These are phyloP conservation scores for Triops longicaudatus DNA, from an alignment of 1,140 invertebrate species.

Conservation along the genomic window DNA sequence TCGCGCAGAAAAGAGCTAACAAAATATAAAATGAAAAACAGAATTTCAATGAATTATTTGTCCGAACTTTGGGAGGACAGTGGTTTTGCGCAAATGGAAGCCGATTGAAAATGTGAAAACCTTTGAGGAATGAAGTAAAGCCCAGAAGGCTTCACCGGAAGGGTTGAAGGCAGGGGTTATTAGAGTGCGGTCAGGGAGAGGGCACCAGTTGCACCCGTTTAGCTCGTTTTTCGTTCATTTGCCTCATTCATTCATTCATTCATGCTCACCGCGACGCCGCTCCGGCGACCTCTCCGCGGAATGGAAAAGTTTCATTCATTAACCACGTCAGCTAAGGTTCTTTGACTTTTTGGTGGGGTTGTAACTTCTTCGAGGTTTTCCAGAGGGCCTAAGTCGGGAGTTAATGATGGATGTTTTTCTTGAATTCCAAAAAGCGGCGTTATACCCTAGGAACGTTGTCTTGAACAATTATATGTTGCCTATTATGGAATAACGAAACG, in stretches of 20 bases:
- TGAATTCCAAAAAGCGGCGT: neutral
- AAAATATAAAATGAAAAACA: too few species aligned
- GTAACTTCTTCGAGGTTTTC: neutral
- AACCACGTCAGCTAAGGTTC: neutral
- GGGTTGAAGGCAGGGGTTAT: neutral
- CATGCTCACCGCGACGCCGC: slow-evolving; percentile 4
- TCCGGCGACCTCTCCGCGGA: slow-evolving; percentile 1
- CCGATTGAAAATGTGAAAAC: too few species aligned
- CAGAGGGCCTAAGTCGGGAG: neutral
- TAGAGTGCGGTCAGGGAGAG: neutral
- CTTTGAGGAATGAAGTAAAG: too few species aligned
- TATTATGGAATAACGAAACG: neutral
- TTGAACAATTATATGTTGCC: neutral
- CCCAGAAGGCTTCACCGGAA: too few species aligned
- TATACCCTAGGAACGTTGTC: neutral
- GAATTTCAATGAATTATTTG: too few species aligned
- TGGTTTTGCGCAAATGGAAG: too few species aligned
- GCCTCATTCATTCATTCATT: neutral
- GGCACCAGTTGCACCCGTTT: slow-evolving; percentile 5
- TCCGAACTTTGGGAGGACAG: too few species aligned
- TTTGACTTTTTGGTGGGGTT: neutral
- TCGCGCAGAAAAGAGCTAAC: too few species aligned
- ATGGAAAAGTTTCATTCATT: neutral
- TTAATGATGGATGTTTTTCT: neutral
- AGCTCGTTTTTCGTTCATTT: slow-evolving; percentile 12